These are phyloP conservation scores for Diadophis punctatus DNA, from an alignment of 2,113 vertebrate species.

Conservation along the genomic window DNA sequence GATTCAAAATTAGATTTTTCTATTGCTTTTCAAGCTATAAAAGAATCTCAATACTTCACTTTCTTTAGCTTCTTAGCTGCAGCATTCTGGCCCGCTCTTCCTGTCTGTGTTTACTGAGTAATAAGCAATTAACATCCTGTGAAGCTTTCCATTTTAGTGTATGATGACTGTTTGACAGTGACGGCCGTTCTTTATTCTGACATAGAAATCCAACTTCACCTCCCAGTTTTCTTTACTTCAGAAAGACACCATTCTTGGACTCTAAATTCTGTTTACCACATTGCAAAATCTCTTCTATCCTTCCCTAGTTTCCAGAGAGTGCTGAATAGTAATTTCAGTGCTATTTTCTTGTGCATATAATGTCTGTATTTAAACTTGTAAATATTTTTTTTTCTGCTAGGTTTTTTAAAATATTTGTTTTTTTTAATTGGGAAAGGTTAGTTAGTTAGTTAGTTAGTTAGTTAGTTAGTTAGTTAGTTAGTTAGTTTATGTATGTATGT, in stretches of 20 bases:
- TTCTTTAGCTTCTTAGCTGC: conserved; percentile 18
- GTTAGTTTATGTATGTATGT: too few relatives aligned
- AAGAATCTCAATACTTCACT: conserved; percentile 3
- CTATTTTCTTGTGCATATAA: background rate
- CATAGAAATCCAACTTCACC: background rate
- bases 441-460: too few relatives aligned
- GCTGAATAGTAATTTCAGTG: background rate
- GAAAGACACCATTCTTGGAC: background rate
- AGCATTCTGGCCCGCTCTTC: conserved; percentile 7
- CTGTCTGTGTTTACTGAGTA: background rate
- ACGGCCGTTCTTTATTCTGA: background rate
- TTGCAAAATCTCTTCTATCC: background rate
- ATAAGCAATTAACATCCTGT: conserved; percentile 1
- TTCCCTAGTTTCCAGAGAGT: background rate
- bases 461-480: too few relatives aligned
- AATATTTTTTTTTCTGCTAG: background rate
- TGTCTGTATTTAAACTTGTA: background rate
- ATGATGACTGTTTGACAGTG: background rate
- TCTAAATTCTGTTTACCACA: background rate
- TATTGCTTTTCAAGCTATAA: conserved; percentile 11
- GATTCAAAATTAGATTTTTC: conserved; percentile 38
- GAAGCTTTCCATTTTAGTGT: conserved; percentile 1
- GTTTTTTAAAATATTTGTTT: background rate
- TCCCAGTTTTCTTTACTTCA: background rate
- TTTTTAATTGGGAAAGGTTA: background rate